These are phyloP conservation scores for Chrysolina haemoptera DNA, from an alignment of 2,888 invertebrate species.

Conservation along the genomic window DNA sequence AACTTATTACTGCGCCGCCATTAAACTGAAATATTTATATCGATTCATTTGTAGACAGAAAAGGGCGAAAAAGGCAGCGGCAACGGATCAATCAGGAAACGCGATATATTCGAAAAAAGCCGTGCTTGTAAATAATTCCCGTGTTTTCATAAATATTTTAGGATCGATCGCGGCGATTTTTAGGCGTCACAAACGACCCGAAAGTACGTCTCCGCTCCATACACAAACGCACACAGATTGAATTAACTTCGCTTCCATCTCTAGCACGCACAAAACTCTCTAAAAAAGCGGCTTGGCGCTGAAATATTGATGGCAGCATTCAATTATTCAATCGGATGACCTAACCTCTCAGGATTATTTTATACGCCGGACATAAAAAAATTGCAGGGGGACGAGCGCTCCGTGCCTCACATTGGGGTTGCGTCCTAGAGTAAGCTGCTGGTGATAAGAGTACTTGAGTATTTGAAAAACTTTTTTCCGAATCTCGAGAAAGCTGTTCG, in stretches of 20 bases:
- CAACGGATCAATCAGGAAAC: conserved; percentile 60
- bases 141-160: conserved; percentile 62
- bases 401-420: not conserved
- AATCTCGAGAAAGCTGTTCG: no score
- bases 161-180: conserved; percentile 63
- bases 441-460: no score
- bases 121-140: conserved; percentile 59
- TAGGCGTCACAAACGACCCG: conserved; percentile 61
- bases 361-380: conserved; percentile 27
- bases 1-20: conserved; percentile 58
- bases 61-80: conserved; percentile 48
- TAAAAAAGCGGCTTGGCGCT: conserved; percentile 59
- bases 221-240: conserved; percentile 61
- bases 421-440: not conserved
- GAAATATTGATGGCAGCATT: conserved; percentile 64
- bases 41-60: conserved; percentile 59
- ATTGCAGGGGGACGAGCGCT: not conserved
- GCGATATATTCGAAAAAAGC: conserved; percentile 59
- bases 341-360: conserved; percentile 58
- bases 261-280: conserved; percentile 55
- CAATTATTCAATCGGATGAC: conserved; percentile 65
- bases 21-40: conserved; percentile 62
- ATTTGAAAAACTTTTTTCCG: no score
- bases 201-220: conserved; percentile 56
- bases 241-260: conserved; percentile 62